These are phyloP conservation scores for Heliconius erato DNA, from an alignment of 2,888 invertebrate genomes.

Conservation along the genomic window DNA sequence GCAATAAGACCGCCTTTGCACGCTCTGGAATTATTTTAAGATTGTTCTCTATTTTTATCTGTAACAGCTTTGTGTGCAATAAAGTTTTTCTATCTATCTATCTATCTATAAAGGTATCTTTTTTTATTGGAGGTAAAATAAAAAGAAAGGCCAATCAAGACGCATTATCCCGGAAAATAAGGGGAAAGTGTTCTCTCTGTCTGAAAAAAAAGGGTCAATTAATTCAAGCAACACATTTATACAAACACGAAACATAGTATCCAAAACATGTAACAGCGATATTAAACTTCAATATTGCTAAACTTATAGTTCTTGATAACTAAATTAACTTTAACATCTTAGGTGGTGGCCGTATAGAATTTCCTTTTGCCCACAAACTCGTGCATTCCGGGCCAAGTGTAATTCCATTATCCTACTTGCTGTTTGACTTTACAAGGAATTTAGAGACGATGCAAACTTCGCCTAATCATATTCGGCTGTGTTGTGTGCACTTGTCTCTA, in stretches of 20 bases:
- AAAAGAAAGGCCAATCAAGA: neutral
- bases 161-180: neutral
- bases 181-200: neutral
- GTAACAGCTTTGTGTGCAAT: too few relatives aligned
- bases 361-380: constrained; percentile 33
- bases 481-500: constrained; percentile 11
- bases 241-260: neutral
- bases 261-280: neutral
- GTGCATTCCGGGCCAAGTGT: constrained; percentile 39
- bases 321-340: constrained; percentile 6
- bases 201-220: too few relatives aligned
- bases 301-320: constrained; percentile 9
- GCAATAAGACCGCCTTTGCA: too few relatives aligned
- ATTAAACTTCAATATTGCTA: constrained; percentile 12
- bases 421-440: constrained; percentile 39
- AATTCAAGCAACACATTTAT: too few relatives aligned
- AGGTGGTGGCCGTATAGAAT: constrained; percentile 17
- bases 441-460: constrained; percentile 34
- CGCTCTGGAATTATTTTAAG: too few relatives aligned
- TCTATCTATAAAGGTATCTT: too few relatives aligned
- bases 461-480: constrained; percentile 27
- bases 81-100: too few relatives aligned
- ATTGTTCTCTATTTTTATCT: too few relatives aligned
- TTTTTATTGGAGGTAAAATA: too few relatives aligned
- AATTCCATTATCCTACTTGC: constrained; percentile 42